Conservation (phyloP, 2,113 vertebrate species). For the Noctilio leporinus region DNA sequence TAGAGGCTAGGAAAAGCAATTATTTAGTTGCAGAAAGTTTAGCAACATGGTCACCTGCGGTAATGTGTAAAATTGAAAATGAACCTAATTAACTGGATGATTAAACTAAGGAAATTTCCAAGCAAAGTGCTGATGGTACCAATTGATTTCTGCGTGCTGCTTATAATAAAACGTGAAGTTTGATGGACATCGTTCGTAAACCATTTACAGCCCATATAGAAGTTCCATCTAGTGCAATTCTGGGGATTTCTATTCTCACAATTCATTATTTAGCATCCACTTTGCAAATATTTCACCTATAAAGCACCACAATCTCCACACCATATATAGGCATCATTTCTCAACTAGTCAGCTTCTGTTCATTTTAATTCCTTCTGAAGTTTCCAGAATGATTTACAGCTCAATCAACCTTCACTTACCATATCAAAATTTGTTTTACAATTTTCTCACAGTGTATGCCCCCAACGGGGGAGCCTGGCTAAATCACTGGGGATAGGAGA, state of each 20-base stretch:
- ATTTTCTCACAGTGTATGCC: neutral
- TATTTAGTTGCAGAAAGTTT: neutral
- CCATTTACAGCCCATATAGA: too few relatives aligned
- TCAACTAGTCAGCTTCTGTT: neutral
- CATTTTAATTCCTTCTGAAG: neutral
- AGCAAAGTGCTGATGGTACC: neutral
- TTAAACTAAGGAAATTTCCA: neutral
- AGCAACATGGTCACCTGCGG: neutral
- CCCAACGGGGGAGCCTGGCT: too few relatives aligned
- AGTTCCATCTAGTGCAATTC: neutral
- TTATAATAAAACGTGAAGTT: neutral
- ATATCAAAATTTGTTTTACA: neutral
- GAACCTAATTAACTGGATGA: neutral
- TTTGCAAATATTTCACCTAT: neutral
- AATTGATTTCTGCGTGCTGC: neutral
- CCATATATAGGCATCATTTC: neutral
- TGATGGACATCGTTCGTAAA: neutral
- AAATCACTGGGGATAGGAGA: too few relatives aligned
- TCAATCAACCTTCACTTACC: neutral
- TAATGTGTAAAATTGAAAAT: neutral
- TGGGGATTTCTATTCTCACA: neutral
- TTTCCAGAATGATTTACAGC: neutral
- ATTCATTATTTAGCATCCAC: neutral
- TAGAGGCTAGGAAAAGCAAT: neutral
- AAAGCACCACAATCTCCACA: neutral